Base-by-base conservation (phyloP, 1,140 invertebrate genomes). In the Drosophila athabasca region DNA sequence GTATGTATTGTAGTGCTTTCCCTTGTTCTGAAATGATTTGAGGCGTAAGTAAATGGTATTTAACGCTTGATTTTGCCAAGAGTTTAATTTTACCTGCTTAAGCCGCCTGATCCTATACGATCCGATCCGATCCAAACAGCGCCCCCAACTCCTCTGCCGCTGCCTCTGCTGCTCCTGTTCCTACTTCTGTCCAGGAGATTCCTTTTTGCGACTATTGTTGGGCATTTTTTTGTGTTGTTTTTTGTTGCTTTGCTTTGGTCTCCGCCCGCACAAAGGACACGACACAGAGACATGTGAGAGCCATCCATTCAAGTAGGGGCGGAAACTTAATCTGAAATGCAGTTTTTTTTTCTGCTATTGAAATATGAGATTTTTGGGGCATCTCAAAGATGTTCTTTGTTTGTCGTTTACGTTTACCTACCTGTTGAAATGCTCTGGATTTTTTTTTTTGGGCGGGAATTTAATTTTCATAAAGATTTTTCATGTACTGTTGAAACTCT, bases 271-370 rank as follows among this genome's bases (percentile, higher is more conserved):
- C 79, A 79, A 82, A 75, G 58, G 55, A 76, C 58, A 66, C 9
- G 55, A 76, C 58, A 66, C 13, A 24, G 51, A 11, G 60, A 24
- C 51, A 65, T 50, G 26, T 44, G 54, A 58, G 66, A 60, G 50
- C 59, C 43, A 48, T 61, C 31, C 58, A 26, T 26, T 83, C 60
- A 83, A 87, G 76, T 88, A 83, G 67, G 83, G 76, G 75, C 79
- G 83, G 83, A 87, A 87, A 87, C 79, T 87, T 87, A 87, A 87
- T 87, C 78, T 87, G 78, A 79, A 87, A 70, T 71, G 50, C 52
- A 62, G 51, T 67, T 71, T 62, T 54, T 53, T 13, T 58, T 35
- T 60, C 29, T 76, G 45, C 52, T 82, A 51, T 54, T 82, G 83
- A 88, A 88, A 88, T 88, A 73, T 79, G 83, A 88, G 83, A 89